Evolutionary conservation across 2,113 vertebrate species (phyloP), one percentile per base, ranked within the genome.

Genomic region (Etia nguti): DNA sequence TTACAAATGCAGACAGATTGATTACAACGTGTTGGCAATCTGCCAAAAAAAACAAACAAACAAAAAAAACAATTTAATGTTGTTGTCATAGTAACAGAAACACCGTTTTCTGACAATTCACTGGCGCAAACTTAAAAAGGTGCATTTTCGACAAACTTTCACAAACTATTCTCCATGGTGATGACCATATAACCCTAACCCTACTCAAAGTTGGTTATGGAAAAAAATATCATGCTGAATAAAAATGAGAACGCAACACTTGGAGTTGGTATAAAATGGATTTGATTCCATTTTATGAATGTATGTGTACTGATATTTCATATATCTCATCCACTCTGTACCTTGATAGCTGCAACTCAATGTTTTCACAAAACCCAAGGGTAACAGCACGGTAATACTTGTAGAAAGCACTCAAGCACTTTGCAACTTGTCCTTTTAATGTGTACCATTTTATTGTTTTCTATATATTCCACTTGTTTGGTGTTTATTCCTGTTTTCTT

Each of bases 261-360:
- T 43, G n/a, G n/a, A 70, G n/a, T 15, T 24, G 36, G 31, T 43
- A 22, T 43, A 16, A 70, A 70, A 43, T 24, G 43, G 65, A 43
- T 26, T n/a, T 43, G 36, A n/a, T 6, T n/a, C 36, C 65, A 70
- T 22, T 68, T 41, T 22, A 22, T 1, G 1, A 41, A 2, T 68
- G 11, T 22, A 68, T 41, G 34, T 38, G 60, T 1, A 20, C 31
- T 22, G 20, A 41, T 38, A 41, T 41, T 24, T 65, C 2, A 65
- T 36, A 2, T 9, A 70, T 24, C 36, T n/a, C 62, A 24, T 13
- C 36, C n/a, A 70, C 12, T n/a, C 36, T 70, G 36, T 24, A 41
- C 62, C n/a, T 41, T 38, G 3, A 70, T 36, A 41, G 36, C 11
- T 41, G 36, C n/a, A 43, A 16, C n/a, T 70, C 4, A 0, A 3